A percentile compares a stretch with the other conserved stretches of the same genome.
phyloP scores from a whole-genome alignment of 1,140 invertebrate genomes.

The Thalassaphorura encarpata region DNA sequence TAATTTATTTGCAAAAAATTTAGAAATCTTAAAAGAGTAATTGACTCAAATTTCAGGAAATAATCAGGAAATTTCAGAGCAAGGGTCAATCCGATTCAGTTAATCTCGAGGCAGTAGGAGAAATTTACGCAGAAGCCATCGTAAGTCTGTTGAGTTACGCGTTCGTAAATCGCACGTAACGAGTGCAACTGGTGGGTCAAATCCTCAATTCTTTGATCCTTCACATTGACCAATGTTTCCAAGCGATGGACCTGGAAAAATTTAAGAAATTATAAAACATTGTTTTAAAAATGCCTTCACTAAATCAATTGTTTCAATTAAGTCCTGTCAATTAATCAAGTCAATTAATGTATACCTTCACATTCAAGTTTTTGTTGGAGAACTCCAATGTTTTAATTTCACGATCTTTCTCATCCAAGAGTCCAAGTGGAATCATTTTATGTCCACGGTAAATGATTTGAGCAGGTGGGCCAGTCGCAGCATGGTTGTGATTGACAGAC shows the following conservation, averaged over 20 bases:
- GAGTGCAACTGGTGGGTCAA: constrained; percentile 21
- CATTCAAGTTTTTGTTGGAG: constrained; percentile 1
- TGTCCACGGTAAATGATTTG: constrained; percentile 29
- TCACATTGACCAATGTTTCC: constrained; percentile 22
- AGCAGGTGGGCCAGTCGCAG: constrained; percentile 4
- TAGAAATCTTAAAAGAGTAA: too few species aligned
- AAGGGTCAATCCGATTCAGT: not conserved
- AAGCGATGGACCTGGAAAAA: constrained; percentile 19
- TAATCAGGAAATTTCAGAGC: not conserved
- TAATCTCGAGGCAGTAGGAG: not conserved
- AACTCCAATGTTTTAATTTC: constrained; percentile 22
- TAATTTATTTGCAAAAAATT: too few species aligned
- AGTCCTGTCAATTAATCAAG: not conserved
- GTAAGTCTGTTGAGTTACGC: constrained; percentile 5
- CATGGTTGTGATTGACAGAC: not conserved
- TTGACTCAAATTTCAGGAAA: too few species aligned
- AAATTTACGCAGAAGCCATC: not conserved
- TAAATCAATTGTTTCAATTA: not conserved
- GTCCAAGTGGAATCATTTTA: constrained; percentile 23
- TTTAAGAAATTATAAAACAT: too few species aligned
- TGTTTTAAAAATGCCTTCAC: not conserved
- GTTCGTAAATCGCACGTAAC: constrained; percentile 15
- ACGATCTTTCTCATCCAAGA: constrained; percentile 21
- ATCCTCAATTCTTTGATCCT: constrained; percentile 27
- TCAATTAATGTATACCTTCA: constrained; percentile 15